Base-by-base conservation (phyloP, 2,888 invertebrate species). In the Chorisops tibialis region DNA sequence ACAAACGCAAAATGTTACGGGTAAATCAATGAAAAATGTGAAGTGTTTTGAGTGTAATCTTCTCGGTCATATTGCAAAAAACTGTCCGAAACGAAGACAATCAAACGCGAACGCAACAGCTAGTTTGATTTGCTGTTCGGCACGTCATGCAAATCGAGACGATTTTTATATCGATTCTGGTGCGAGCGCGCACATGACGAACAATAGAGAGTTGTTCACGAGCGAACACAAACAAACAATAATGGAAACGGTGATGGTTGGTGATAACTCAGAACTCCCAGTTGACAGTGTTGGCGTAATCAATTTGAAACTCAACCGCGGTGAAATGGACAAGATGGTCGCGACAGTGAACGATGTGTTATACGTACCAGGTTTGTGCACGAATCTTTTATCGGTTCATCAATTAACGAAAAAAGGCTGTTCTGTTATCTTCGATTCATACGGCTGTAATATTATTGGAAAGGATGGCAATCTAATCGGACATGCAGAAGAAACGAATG, bases 161-260 rank as follows among this genome's bases (percentile, higher is more conserved):
- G 24, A 24, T 24, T 24, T 24, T 24, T 24, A 24, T 24, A 24
- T 24, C 24, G 24, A 24, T 24, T 24, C 24, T 24, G 24, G 24
- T 24, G 48, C 48, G 48, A 49, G 48, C 48, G 48, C 24, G 48
- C 48, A 49, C 48, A 49, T 49, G 24, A 49, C 22, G 24, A 49
- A 21, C 24, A 49, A 49, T 49, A 49, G 24, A 49, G 48, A 49
- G 48, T 49, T 49, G 21, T 45, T 45, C 45, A 19, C 45, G 19
- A 45, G 45, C 45, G 45, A 39, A 39, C 39, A 16, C n/a, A 39
- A 39, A 11, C 39, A 16, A 16, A 14, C n/a, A 39, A 24, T 24
- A 5, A 24, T 6, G 24, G 24, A 24, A 24, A 24, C 24, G 6
- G 24, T 24, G 24, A 24, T 6, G 24, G 39, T 39, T 39, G 39